These are phyloP conservation scores for Henricia sp. DNA, from an alignment of 53 echinoderm and acorn worm species.

Conservation along the genomic window DNA sequence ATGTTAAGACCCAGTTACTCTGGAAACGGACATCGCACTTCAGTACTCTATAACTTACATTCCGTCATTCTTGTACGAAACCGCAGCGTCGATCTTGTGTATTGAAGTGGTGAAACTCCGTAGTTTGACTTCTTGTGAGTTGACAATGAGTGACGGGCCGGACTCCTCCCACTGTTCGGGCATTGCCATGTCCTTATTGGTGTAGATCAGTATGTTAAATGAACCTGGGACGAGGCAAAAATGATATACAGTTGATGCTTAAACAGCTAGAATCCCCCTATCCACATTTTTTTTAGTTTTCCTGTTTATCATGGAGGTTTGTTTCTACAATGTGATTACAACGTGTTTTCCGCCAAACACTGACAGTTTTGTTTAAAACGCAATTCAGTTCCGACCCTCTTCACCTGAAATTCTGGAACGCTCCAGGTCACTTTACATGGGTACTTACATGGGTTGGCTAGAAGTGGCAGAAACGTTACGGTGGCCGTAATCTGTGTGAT, in stretches of 20 bases:
- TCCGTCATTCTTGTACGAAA: slow-evolving; percentile 90
- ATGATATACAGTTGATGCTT: too few relatives aligned
- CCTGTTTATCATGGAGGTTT: too few relatives aligned
- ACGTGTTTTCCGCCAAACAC: too few relatives aligned
- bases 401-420: not conserved
- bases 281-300: too few relatives aligned
- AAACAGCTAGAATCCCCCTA: too few relatives aligned
- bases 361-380: too few relatives aligned
- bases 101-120: slow-evolving; percentile 91
- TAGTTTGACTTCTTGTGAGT: slow-evolving; percentile 93
- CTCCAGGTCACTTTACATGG: not conserved
- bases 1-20: too few relatives aligned
- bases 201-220: slow-evolving; percentile 96
- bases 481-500: slow-evolving; percentile 98
- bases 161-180: slow-evolving; percentile 96
- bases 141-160: slow-evolving; percentile 80
- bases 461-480: slow-evolving; percentile 94
- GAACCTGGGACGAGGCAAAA: slow-evolving; percentile 67
- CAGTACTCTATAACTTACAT: too few relatives aligned
- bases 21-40: too few relatives aligned
- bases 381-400: too few relatives aligned
- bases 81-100: slow-evolving; percentile 93
- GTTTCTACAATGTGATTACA: too few relatives aligned
- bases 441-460: slow-evolving; percentile 92
- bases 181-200: slow-evolving; percentile 83